Evolutionary conservation across 2,888 invertebrate species (phyloP).

Genomic region (Venusia cambrica): DNA sequence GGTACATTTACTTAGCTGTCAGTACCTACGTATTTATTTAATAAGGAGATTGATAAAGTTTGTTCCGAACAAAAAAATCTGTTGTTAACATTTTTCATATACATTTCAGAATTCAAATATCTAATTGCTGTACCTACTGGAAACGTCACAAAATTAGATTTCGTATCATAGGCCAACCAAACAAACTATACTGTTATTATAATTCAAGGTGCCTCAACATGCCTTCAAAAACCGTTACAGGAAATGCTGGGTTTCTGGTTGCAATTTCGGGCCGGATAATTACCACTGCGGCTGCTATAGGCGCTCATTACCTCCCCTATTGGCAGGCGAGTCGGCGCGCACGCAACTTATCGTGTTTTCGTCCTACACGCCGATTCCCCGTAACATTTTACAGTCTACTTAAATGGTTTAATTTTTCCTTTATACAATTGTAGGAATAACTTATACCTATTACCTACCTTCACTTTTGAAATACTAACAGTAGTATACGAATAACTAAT

Average conservation of each 20-base stretch:
- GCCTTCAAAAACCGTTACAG: constrained; percentile 1
- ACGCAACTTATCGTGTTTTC: constrained; percentile 65
- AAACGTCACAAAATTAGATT: no score
- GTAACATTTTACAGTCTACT: constrained; percentile 45
- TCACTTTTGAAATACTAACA: constrained; percentile 17
- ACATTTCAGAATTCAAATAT: no score
- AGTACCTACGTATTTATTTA: no score
- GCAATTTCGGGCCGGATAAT: constrained; percentile 53
- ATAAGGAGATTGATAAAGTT: no score
- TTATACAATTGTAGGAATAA: constrained; percentile 17
- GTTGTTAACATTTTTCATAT: background rate
- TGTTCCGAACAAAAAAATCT: no score
- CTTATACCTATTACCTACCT: constrained; percentile 10
- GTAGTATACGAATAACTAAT: no score
- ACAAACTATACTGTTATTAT: no score
- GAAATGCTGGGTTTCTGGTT: constrained; percentile 20
- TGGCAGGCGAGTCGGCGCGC: constrained; percentile 58
- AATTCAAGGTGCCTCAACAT: background rate
- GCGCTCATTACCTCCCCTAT: constrained; percentile 47
- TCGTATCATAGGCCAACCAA: no score
- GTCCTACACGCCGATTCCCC: constrained; percentile 42
- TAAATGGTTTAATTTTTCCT: constrained; percentile 50
- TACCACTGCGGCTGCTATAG: constrained; percentile 49
- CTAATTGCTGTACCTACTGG: no score
- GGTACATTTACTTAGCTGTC: no score